Conservation (phyloP, 2,888 invertebrate species). For the Diaprepes abbreviatus region DNA sequence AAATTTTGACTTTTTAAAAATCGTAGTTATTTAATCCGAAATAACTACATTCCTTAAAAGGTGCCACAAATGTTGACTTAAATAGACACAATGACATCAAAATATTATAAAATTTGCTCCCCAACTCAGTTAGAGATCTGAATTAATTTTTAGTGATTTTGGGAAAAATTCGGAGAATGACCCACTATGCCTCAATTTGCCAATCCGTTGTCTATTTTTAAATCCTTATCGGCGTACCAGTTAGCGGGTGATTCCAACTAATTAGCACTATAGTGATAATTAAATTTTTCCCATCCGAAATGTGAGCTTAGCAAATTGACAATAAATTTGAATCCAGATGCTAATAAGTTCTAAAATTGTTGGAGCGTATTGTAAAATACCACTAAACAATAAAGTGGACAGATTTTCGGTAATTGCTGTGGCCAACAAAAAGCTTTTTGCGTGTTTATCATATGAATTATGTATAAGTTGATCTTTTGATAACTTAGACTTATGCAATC, state of each 20-base stretch:
- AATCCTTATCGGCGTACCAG: not conserved
- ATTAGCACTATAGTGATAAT: constrained; percentile 18
- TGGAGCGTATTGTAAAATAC: constrained; percentile 4
- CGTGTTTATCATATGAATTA: too few relatives aligned
- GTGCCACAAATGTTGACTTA: too few relatives aligned
- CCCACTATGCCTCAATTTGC: not conserved
- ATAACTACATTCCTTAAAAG: too few relatives aligned
- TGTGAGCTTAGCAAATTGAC: constrained; percentile 23
- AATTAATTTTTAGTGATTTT: too few relatives aligned
- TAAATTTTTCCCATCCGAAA: constrained; percentile 21
- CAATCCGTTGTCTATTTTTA: constrained; percentile 1
- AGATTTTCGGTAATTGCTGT: not conserved
- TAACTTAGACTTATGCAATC: too few relatives aligned
- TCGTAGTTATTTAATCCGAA: too few relatives aligned
- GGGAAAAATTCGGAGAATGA: not conserved
- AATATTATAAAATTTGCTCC: too few relatives aligned
- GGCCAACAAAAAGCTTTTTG: constrained; percentile 3
- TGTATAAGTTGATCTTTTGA: too few relatives aligned
- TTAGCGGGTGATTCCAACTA: not conserved
- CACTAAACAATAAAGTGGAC: not conserved
- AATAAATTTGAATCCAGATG: constrained; percentile 26
- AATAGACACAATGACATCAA: too few relatives aligned
- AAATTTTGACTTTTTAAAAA: too few relatives aligned
- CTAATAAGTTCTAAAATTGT: constrained; percentile 15
- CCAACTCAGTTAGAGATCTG: too few relatives aligned